These are phyloP conservation scores for Cryptocheilus praepositus DNA, from an alignment of 2,888 invertebrate genomes.

Conservation along the genomic window DNA sequence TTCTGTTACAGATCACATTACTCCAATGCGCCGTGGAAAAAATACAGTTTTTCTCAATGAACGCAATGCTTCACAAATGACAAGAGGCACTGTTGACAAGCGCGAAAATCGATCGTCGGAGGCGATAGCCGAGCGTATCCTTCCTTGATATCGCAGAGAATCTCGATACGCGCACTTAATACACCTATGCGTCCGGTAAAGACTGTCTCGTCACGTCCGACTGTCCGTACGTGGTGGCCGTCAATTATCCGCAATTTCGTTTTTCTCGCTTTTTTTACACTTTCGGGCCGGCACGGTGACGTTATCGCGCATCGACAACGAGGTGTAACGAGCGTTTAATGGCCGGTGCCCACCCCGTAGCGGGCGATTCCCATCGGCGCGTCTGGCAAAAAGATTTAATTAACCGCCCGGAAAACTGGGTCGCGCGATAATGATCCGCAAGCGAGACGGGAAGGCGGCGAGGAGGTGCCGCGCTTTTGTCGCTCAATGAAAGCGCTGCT, in stretches of 20 bases:
- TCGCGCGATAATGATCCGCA: slow-evolving; percentile 44
- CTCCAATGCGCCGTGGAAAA: too few species aligned
- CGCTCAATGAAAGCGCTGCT: slow-evolving; percentile 5
- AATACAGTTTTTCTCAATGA: too few species aligned
- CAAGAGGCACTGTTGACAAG: too few species aligned
- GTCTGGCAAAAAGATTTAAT: slow-evolving; percentile 44
- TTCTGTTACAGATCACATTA: too few species aligned
- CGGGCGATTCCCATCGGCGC: slow-evolving; percentile 25
- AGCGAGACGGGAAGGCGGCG: not conserved
- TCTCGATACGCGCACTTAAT: too few species aligned
- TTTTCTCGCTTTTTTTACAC: slow-evolving; percentile 9
- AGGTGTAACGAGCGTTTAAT: slow-evolving; percentile 46
- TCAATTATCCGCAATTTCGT: slow-evolving; percentile 16
- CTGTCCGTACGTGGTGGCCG: not conserved
- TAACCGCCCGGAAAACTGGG: slow-evolving; percentile 46
- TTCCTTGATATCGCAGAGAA: too few species aligned
- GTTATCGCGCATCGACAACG: slow-evolving; percentile 30
- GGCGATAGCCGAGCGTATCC: too few species aligned
- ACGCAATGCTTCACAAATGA: too few species aligned
- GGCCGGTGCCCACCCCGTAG: slow-evolving; percentile 25
- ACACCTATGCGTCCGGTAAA: too few species aligned
- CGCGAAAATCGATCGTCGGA: too few species aligned
- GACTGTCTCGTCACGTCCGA: too few species aligned
- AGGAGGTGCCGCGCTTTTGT: not conserved
- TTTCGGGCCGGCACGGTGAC: slow-evolving; percentile 17